Conservation (phyloP, 2,797 vertebrate species). For the Adelosebastes latens region DNA sequence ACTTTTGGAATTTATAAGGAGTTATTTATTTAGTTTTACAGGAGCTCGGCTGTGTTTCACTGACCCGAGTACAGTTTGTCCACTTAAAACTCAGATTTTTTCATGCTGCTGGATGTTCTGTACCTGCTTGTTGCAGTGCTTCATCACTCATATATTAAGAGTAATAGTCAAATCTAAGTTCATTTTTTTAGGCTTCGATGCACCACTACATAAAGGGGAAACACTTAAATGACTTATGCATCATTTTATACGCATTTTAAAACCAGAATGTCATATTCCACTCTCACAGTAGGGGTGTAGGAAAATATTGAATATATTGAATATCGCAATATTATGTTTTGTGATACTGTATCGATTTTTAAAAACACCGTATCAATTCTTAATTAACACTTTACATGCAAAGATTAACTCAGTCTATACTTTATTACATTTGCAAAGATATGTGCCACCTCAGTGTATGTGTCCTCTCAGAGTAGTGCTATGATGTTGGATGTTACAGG, state of each 20-base stretch:
- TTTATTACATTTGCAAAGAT: no score
- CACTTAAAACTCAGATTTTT: neutral
- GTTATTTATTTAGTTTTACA: conserved; percentile 3
- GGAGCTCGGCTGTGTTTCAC: neutral
- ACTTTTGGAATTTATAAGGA: neutral
- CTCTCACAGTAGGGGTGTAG: fast-evolving
- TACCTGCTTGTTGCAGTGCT: neutral
- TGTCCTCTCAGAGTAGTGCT: no score
- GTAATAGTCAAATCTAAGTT: neutral
- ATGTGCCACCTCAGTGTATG: no score
- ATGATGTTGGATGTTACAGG: no score
- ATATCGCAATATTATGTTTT: no score
- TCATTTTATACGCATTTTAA: neutral
- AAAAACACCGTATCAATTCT: no score
- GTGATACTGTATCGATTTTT: no score
- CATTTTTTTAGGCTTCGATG: neutral
- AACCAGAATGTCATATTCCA: neutral
- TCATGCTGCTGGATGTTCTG: neutral
- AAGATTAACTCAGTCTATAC: no score
- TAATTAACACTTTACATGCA: no score
- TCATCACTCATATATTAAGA: neutral
- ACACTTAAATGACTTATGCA: neutral
- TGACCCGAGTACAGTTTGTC: conserved; percentile 4
- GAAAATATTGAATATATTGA: fast-evolving
- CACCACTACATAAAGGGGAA: neutral